A percentile compares a stretch with the other conserved stretches of the same genome.
Evolutionary conservation across 2,888 invertebrate genomes (phyloP).

Genomic region (Euplexia lucipara): DNA sequence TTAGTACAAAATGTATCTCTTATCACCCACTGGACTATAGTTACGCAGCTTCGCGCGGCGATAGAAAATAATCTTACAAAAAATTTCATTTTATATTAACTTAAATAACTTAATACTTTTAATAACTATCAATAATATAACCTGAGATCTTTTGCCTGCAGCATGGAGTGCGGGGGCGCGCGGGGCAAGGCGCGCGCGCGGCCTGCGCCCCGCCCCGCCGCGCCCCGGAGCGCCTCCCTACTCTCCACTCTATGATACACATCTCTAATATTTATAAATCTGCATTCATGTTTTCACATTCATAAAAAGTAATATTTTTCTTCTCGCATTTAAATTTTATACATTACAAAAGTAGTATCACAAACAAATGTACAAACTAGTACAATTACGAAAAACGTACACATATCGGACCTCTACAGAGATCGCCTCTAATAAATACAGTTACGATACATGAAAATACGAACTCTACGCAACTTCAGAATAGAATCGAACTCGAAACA

Average conservation of each 20-base stretch:
- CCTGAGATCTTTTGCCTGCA: constrained; percentile 88
- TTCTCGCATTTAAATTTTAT: constrained; percentile 86
- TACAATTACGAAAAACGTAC: constrained; percentile 89
- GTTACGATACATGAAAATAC: constrained; percentile 87
- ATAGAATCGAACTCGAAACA: constrained; percentile 90
- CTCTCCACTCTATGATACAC: constrained; percentile 77
- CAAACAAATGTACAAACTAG: constrained; percentile 91
- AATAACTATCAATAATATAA: constrained; percentile 90
- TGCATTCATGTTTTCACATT: constrained; percentile 85
- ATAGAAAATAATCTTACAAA: constrained; percentile 89
- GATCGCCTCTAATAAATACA: constrained; percentile 89
- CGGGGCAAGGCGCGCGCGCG: constrained; percentile 59
- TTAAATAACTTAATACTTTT: constrained; percentile 91
- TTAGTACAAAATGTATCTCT: constrained; percentile 77
- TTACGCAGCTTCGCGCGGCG: constrained; percentile 77
- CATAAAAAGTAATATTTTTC: constrained; percentile 87
- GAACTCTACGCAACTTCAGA: constrained; percentile 88
- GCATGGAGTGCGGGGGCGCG: constrained; percentile 73
- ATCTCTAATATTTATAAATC: constrained; percentile 79
- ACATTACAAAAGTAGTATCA: constrained; percentile 91
- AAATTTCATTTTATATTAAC: constrained; percentile 90
- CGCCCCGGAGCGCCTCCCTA: constrained; percentile 78
- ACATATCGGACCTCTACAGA: constrained; percentile 78
- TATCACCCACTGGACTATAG: constrained; percentile 80
- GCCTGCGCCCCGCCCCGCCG: constrained; percentile 62